Evolutionary conservation across 2,797 vertebrate species (phyloP), one percentile per base, ranked within the genome.

Genomic region (Cetoscarus ocellatus): DNA sequence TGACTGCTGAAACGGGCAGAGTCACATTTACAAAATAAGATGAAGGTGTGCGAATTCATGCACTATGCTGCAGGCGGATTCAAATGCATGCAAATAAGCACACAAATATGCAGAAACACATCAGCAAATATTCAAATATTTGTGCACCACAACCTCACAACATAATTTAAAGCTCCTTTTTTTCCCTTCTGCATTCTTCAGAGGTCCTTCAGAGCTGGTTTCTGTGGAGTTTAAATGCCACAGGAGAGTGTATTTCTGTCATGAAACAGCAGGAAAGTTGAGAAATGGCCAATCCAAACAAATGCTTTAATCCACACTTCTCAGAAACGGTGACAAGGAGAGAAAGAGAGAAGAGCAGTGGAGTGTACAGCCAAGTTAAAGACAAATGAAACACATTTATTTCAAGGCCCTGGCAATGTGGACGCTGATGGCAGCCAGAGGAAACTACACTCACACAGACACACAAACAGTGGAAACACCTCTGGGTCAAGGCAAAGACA

Each of bases 331-430:
- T 75, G 74, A 62, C 52, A 8, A 62, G 54, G 63, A 67, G 64
- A 80, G 18, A 60, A 42, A 66, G 19, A 64, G 54, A 61, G 70
- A 27, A 27, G 44, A 64, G 72, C 67, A 39, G 48, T 39, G 27
- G 69, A 58, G 73, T 73, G 74, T 79, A 36, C 71, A 63, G 88
- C 89, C 90, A 91, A 90, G 86, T 84, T 81, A 52, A 84, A 86
- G 85, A 85, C 83, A 86, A 89, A 90, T 78, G 52, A 85, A 82
- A 76, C 72, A 77, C 78, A 74, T 88, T 85, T 82, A 81, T 87
- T 85, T 80, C 60, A 77, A 66, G 64, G 73, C 48, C 45, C 74
- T 83, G 83, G 82, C 83, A 82, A 55, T 68, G 66, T 51, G 70
- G 61, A 60, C 42, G 62, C 73, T 53, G 51, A 62, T 18, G 48